A percentile compares a stretch with the other conserved stretches of the same genome.
Evolutionary conservation across 2,113 vertebrate species (phyloP).

Genomic region (Oncorhynchus nerka): DNA sequence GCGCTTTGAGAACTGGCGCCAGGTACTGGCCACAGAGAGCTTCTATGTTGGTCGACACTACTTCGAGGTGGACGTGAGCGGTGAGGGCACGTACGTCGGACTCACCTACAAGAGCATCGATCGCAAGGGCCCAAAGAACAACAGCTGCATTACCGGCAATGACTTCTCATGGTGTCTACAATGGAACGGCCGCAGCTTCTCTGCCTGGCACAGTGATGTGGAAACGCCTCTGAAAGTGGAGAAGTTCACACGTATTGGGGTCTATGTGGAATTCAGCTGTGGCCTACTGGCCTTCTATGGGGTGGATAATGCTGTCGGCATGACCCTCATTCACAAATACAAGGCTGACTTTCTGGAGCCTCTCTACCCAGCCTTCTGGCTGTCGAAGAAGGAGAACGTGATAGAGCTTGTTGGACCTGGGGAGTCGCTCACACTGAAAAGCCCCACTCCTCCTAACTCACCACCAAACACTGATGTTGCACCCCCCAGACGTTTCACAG

Average conservation of each 20-base stretch:
- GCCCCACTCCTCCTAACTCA: slow-evolving; percentile 57
- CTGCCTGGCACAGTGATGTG: slow-evolving; percentile 78
- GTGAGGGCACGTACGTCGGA: slow-evolving; percentile 74
- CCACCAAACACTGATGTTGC: slow-evolving; percentile 20
- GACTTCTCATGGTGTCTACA: slow-evolving; percentile 81
- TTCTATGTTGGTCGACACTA: slow-evolving; percentile 79
- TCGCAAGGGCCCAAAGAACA: slow-evolving; percentile 72
- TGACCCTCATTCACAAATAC: slow-evolving; percentile 75
- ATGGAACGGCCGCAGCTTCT: slow-evolving; percentile 80
- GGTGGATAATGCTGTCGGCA: slow-evolving; percentile 29
- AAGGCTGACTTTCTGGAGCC: slow-evolving; percentile 75
- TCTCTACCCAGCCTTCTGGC: slow-evolving; percentile 77
- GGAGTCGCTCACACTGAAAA: slow-evolving; percentile 47
- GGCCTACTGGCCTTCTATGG: slow-evolving; percentile 75
- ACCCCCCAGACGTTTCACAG: neutral
- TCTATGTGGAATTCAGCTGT: slow-evolving; percentile 72
- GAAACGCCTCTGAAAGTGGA: slow-evolving; percentile 66
- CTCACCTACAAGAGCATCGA: slow-evolving; percentile 79
- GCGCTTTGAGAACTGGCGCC: slow-evolving; percentile 77
- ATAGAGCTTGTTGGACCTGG: slow-evolving; percentile 66
- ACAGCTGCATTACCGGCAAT: slow-evolving; percentile 76
- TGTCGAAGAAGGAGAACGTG: slow-evolving; percentile 81
- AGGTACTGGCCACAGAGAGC: slow-evolving; percentile 77
- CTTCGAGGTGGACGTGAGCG: slow-evolving; percentile 77
- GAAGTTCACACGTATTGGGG: slow-evolving; percentile 69